Evolutionary conservation across 2,888 invertebrate genomes (phyloP).

Genomic region (Drosophila quinaria): DNA sequence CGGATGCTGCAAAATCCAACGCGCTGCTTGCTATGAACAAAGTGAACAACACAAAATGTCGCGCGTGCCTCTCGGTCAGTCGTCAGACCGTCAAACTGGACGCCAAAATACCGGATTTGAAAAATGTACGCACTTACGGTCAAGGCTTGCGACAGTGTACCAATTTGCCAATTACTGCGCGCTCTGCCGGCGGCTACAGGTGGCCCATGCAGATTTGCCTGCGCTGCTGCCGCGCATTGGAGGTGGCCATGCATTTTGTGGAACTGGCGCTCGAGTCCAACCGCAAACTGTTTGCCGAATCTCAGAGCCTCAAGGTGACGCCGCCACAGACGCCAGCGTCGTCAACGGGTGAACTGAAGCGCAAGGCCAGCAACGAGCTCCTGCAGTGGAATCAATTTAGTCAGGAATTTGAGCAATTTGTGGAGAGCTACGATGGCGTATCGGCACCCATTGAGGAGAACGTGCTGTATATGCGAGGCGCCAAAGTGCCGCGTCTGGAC

Average conservation of each 20-base stretch:
- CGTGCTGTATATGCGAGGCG: slow-evolving; percentile 73
- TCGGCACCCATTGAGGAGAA: slow-evolving; percentile 71
- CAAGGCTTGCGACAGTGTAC: slow-evolving; percentile 66
- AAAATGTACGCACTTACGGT: slow-evolving; percentile 64
- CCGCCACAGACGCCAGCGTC: slow-evolving; percentile 20
- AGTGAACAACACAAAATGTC: slow-evolving; percentile 69
- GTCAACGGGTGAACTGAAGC: slow-evolving; percentile 61
- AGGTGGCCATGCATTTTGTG: slow-evolving; percentile 79
- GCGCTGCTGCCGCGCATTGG: slow-evolving; percentile 78
- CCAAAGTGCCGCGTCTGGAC: slow-evolving; percentile 68
- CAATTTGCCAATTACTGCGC: slow-evolving; percentile 39
- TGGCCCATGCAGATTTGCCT: slow-evolving; percentile 76
- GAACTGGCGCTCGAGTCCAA: slow-evolving; percentile 69
- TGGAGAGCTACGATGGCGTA: slow-evolving; percentile 64
- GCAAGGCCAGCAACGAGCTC: slow-evolving; percentile 68
- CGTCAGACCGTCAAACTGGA: slow-evolving; percentile 65
- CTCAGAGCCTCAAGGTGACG: slow-evolving; percentile 49
- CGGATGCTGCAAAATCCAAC: slow-evolving; percentile 55
- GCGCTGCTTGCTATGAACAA: slow-evolving; percentile 62
- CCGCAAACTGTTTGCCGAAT: slow-evolving; percentile 58
- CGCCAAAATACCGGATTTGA: slow-evolving; percentile 62
- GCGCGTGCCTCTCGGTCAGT: slow-evolving; percentile 71
- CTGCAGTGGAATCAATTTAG: slow-evolving; percentile 74
- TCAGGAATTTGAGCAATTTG: slow-evolving; percentile 72
- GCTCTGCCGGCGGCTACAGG: slow-evolving; percentile 51